A percentile compares a stretch with the other conserved stretches of the same genome.
phyloP scores from a whole-genome alignment of 1,140 invertebrate species.

The Diorhabda carinulata region DNA sequence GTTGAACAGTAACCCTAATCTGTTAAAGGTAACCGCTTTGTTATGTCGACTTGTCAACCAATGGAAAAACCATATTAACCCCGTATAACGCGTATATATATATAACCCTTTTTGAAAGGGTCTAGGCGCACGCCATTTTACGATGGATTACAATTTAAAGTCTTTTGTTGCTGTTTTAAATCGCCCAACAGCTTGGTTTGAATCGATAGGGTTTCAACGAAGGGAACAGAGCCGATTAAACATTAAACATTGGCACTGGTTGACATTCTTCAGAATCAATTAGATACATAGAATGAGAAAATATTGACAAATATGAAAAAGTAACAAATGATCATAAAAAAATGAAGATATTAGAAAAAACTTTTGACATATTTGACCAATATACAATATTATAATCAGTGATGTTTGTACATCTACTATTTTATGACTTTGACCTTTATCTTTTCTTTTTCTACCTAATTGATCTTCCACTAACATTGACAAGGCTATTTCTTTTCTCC shows the following conservation, averaged over 20 bases:
- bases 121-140: constrained; percentile 24
- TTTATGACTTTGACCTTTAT: not conserved
- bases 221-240: too few relatives aligned
- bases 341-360: too few relatives aligned
- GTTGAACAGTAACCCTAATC: constrained; percentile 26
- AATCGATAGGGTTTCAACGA: not conserved
- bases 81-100: constrained; percentile 7
- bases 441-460: not conserved
- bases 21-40: constrained; percentile 31
- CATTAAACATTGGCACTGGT: too few relatives aligned
- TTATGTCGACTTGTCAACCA: constrained; percentile 26
- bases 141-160: constrained; percentile 22
- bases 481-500: too few relatives aligned
- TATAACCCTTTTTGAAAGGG: constrained; percentile 14
- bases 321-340: too few relatives aligned
- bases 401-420: not conserved
- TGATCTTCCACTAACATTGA: too few relatives aligned
- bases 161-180: constrained; percentile 12
- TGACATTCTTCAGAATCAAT: too few relatives aligned
- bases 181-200: constrained; percentile 4
- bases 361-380: too few relatives aligned
- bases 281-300: too few relatives aligned
- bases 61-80: constrained; percentile 24
- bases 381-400: too few relatives aligned
- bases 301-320: too few relatives aligned